Evolutionary conservation across 2,113 vertebrate species (phyloP), one percentile per base, ranked within the genome.

Genomic region (Nematolebias whitei): DNA sequence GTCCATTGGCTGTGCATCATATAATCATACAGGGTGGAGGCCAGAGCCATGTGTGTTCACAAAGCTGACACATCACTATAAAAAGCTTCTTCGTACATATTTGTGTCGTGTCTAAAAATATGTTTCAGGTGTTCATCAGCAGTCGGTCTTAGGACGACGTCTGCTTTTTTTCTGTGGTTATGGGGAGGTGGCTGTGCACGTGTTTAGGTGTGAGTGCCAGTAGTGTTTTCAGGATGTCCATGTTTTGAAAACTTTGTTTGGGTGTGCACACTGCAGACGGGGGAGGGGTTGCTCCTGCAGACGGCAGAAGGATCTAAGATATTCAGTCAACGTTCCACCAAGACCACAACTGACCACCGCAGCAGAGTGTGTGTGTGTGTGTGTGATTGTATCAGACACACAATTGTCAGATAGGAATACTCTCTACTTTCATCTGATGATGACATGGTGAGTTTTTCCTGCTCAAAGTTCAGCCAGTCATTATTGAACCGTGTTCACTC

Each of bases 321-420:
- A 89, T 90, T 90, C 89, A 85, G 84, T 87, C 85, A 88, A 84
- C 87, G 87, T 90, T 89, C 87, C 87, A 63, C 65, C 70, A 47
- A 65, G 68, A 87, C 80, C 82, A 84, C 79, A 89, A 80, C 87
- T 85, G 80, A 88, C 79, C 50, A 82, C 62, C 56, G 48, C 52
- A 22, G 55, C 44, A 16, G 58, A 48, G 47, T 52, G 41, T 22
- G 56, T 61, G 26, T 23, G 47, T 32, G 50, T 56, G 39, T 57
- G 61, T 67, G 50, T 5, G 26, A 4, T 3, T 29, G 26, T 4
- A 26, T 38, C 19, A 32, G 50, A 35, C 26, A 19, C 22, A 22
- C 12, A n/a, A 48, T 56, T 43, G 18, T 58, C 43, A 11, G 38
- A 47, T 23, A 18, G 15, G 39, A 23, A 39, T 29, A 9, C 69